Percentiles rank a stretch among this genome's conserved stretches.
These are phyloP conservation scores for Torymus auratus DNA, from an alignment of 2,888 invertebrate species.

Conservation along the genomic window DNA sequence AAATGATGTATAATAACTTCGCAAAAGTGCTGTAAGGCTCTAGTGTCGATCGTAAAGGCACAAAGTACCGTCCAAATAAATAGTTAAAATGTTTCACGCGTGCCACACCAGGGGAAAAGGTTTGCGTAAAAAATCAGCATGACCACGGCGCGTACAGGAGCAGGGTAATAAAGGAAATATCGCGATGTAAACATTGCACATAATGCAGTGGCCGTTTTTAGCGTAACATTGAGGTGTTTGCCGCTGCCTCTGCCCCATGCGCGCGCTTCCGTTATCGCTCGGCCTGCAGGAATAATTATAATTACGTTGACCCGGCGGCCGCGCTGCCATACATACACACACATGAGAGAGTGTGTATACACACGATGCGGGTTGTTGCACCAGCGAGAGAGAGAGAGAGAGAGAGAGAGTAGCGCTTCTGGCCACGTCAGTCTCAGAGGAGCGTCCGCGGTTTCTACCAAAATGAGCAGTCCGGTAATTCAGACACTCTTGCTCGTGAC, in stretches of 20 bases:
- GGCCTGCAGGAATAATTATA: conserved; percentile 46
- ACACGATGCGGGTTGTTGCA: neutral
- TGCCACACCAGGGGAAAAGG: neutral
- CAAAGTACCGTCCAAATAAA: neutral
- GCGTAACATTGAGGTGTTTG: conserved; percentile 8
- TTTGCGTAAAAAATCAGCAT: neutral
- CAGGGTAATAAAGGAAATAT: neutral
- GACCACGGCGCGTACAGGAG: neutral
- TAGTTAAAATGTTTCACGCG: neutral
- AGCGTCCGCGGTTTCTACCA: conserved; percentile 45
- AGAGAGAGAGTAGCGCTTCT: conserved; percentile 16
- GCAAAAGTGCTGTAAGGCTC: neutral
- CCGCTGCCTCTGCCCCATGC: neutral
- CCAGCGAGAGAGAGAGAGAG: neutral
- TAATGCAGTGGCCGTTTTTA: neutral
- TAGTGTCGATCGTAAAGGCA: neutral
- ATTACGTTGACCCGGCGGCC: conserved; percentile 39
- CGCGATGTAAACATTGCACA: conserved; percentile 8
- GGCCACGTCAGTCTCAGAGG: conserved; percentile 52
- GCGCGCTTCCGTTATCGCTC: conserved; percentile 34
- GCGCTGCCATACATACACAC: neutral
- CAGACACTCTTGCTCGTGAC: conserved; percentile 52
- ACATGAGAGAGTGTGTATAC: neutral
- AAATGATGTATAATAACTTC: conserved; percentile 8
- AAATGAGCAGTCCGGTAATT: conserved; percentile 50